Evolutionary conservation across 2,113 vertebrate genomes (phyloP), one percentile per base, ranked within the genome.

Genomic region (Loxodonta africana): DNA sequence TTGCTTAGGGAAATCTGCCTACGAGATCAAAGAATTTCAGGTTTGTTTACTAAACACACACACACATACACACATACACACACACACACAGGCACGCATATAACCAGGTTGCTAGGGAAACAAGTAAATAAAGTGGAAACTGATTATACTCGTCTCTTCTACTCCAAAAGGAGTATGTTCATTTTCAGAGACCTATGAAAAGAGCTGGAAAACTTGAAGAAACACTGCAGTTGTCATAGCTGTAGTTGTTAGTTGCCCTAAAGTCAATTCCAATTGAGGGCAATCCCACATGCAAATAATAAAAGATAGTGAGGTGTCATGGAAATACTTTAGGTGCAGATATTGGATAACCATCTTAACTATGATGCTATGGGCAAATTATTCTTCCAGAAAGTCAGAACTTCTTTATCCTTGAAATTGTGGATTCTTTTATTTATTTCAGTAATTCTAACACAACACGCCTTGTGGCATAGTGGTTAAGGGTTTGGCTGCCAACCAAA

Each of bases 291-390:
- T 48, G 48, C 48, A 48, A 62, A 48, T 67, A 67, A 67, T 73
- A 53, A 60, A 26, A 60, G 53, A 41, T 53, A 94, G 17, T 76
- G 53, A 81, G 12, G 65, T 82, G 5, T 67, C 77, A 82, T 90
- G 25, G 30, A n/a, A 86, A 71, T 14, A 93, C 83, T 83, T 83
- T 37, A 77, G 25, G 60, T 88, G 77, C 25, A 95, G 93, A 71
- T 78, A 93, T 73, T 83, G 81, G 11, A 67, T 86, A 74, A 65
- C 57, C 60, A 90, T 65, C 26, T 14, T 74, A 81, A 18, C 6
- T 65, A 6, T 60, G 48, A 67, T 28, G n/a, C 41, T 90, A 46
- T 85, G 69, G 12, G 83, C 28, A 96, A 86, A n/a, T 67, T 86
- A 82, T 30, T 65, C 17, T 80, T 85, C 51, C 28, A 53, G 53